Conservation (phyloP, 2,797 vertebrate genomes). For the Xenentodon cancila region DNA sequence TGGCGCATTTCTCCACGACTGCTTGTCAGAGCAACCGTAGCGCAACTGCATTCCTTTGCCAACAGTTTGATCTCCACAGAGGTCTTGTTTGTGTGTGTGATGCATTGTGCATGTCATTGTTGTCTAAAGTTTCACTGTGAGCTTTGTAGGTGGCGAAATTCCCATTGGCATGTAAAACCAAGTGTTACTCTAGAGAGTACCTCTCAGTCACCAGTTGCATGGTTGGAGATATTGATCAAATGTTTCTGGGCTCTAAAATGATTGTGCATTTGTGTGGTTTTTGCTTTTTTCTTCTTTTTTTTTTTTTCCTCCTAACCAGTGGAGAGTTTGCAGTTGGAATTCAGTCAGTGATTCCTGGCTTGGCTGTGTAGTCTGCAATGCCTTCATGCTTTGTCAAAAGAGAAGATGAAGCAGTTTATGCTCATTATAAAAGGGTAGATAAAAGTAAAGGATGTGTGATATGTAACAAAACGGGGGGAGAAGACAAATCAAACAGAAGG, state of each 20-base stretch:
- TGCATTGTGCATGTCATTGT: slow-evolving; percentile 23
- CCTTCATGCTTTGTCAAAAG: no score
- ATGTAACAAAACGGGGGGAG: no score
- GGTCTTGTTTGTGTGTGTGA: not conserved
- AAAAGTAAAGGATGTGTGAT: no score
- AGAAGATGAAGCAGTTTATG: no score
- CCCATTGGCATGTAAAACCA: slow-evolving; percentile 36
- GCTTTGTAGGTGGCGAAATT: slow-evolving; percentile 20
- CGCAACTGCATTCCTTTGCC: slow-evolving; percentile 52
- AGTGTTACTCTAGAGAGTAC: slow-evolving; percentile 24
- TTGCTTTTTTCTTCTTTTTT: slow-evolving; percentile 23
- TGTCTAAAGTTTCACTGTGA: slow-evolving; percentile 41
- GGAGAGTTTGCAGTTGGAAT: slow-evolving; percentile 59
- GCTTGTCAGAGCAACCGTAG: slow-evolving; percentile 64
- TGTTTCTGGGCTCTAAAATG: slow-evolving; percentile 16
- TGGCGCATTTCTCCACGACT: slow-evolving; percentile 64
- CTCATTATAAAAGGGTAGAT: slow-evolving; percentile 8
- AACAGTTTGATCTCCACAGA: slow-evolving; percentile 50
- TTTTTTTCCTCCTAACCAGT: slow-evolving; percentile 5
- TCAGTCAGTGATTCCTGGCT: slow-evolving; percentile 64
- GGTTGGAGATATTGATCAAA: slow-evolving; percentile 32
- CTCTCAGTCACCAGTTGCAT: slow-evolving; percentile 38
- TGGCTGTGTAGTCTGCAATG: slow-evolving; percentile 22
- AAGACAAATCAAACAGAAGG: no score
- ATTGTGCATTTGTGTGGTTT: slow-evolving; percentile 17